Evolutionary conservation across 2,113 vertebrate species (phyloP).

Genomic region (Chlorodrepanis virens): DNA sequence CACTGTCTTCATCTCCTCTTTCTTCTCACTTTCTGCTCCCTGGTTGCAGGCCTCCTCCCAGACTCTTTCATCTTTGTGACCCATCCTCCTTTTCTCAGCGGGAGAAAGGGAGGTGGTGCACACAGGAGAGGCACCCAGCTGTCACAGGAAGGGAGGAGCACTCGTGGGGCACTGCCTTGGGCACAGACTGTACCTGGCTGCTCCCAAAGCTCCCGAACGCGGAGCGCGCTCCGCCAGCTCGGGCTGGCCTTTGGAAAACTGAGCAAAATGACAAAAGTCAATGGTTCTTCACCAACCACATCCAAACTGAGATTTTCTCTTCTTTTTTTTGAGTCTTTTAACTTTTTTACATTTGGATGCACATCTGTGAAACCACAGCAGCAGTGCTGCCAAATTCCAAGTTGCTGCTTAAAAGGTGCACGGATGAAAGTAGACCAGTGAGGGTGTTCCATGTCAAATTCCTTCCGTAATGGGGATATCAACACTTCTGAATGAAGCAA

Average conservation of each 20-base stretch:
- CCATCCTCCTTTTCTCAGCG: neutral
- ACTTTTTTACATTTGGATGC: neutral
- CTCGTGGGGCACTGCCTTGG: neutral
- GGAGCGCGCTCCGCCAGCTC: rapidly evolving
- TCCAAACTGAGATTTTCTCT: neutral
- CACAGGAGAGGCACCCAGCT: neutral
- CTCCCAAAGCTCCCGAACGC: rapidly evolving
- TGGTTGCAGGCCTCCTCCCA: neutral
- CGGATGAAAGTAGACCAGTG: neutral
- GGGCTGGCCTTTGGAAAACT: neutral
- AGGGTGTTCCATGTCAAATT: neutral
- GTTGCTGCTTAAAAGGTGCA: neutral
- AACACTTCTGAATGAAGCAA: neutral
- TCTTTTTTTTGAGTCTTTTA: neutral
- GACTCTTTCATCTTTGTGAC: neutral
- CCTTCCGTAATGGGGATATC: neutral
- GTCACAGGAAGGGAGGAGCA: neutral
- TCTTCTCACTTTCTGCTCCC: neutral
- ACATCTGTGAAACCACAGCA: neutral
- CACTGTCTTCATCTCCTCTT: neutral
- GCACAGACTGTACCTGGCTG: rapidly evolving
- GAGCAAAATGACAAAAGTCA: neutral
- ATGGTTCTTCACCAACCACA: neutral
- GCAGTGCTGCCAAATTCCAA: neutral
- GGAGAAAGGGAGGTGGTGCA: neutral